Conservation (phyloP, 2,797 vertebrate genomes). For the Hyperoplus lanceolatus region DNA sequence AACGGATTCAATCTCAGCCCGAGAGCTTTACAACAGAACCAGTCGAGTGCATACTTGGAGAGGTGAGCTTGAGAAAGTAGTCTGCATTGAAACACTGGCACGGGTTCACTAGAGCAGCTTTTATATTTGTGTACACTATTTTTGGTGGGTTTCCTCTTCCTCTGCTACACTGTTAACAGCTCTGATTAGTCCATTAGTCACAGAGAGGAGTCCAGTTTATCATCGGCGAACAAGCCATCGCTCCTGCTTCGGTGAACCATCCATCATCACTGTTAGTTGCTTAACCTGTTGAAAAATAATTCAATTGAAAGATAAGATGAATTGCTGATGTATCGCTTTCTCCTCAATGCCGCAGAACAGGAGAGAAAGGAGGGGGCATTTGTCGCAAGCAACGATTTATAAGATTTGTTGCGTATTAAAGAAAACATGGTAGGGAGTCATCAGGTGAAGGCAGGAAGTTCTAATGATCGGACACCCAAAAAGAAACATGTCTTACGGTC, state of each 20-base stretch:
- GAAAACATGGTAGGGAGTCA: background rate
- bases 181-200: conserved; percentile 70
- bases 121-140: conserved; percentile 24
- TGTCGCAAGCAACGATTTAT: conserved; percentile 11
- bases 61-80: background rate
- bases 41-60: background rate
- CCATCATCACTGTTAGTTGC: conserved; percentile 50
- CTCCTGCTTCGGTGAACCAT: conserved; percentile 31
- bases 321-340: conserved; percentile 19
- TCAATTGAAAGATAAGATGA: conserved; percentile 44
- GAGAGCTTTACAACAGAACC: background rate
- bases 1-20: conserved; percentile 3
- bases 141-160: conserved; percentile 33
- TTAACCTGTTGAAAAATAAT: conserved; percentile 26
- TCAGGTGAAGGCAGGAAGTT: background rate
- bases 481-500: too few species aligned
- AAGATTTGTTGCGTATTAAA: background rate
- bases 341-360: conserved; percentile 8
- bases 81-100: background rate
- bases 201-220: conserved; percentile 64
- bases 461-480: too few species aligned
- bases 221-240: conserved; percentile 55
- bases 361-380: background rate
- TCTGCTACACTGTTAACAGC: conserved; percentile 10
- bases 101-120: conserved; percentile 7